Percentiles rank a stretch among this genome's conserved stretches.
Evolutionary conservation across 2,113 vertebrate genomes (phyloP).

Genomic region (Steatornis caripensis): DNA sequence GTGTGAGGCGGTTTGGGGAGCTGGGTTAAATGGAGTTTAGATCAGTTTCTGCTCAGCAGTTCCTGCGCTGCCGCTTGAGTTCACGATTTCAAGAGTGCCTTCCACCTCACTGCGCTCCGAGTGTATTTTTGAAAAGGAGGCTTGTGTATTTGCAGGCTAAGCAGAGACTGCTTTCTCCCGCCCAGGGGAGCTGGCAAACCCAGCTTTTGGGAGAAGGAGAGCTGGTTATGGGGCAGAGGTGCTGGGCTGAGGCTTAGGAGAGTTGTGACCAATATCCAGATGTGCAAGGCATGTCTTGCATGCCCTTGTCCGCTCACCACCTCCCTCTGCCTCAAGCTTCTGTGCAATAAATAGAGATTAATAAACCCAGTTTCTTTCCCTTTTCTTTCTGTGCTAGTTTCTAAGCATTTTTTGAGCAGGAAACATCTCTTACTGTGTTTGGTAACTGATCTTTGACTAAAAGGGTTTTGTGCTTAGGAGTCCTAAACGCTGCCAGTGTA

Average conservation of each 20-base stretch:
- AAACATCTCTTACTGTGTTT: not conserved
- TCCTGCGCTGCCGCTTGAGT: fast-evolving
- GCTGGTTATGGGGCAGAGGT: not conserved
- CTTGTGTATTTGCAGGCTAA: not conserved
- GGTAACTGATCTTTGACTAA: not conserved
- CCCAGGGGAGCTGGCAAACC: not conserved
- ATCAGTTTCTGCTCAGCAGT: not conserved
- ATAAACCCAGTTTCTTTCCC: not conserved
- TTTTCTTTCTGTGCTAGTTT: not conserved
- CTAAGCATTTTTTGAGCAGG: not conserved
- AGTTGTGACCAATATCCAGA: not conserved
- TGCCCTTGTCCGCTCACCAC: not conserved
- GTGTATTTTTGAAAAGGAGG: not conserved
- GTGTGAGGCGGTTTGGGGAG: not conserved
- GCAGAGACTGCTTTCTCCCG: not conserved
- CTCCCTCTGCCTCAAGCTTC: not conserved
- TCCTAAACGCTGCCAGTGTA: not conserved
- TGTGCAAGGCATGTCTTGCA: not conserved
- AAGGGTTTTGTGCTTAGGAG: not conserved
- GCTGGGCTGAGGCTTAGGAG: not conserved
- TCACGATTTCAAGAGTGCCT: not conserved
- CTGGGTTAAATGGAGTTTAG: not conserved
- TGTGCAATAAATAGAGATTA: not conserved
- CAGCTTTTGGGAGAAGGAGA: not conserved
- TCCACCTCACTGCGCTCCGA: not conserved